Evolutionary conservation across 1,140 invertebrate genomes (phyloP), one percentile per base, ranked within the genome.

Genomic region (Gryon sp.): DNA sequence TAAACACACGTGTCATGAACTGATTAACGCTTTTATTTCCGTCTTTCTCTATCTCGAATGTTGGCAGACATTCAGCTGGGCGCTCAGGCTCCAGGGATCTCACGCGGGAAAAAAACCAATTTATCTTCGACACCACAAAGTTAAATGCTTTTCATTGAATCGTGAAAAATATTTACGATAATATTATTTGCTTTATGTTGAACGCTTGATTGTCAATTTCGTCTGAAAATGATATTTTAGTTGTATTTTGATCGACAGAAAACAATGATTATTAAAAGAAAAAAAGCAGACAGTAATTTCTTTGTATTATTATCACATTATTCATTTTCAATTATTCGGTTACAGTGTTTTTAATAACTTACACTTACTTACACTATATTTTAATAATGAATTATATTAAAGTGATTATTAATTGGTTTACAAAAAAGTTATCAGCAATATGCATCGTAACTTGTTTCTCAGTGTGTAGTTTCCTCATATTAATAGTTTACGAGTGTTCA

Each of bases 1-100:
- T 70, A 76, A 76, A 76, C 59, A 76, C 43, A 65, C 50, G 74
- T 66, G 65, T 70, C 74, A 76, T 60, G 65, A 57, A 70, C 59
- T 70, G 65, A 76, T 70, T 76, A 76, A 70, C 65, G 53, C 66
- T 50, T 43, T 63, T 65, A 70, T 65, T 76, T 62, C 53, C 55
- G 55, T 75, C 50, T 60, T 70, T 70, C 52, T 76, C 59, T 50
- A 53, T 45, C 50, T 9, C 14, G 9, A 55, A 19, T 57, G 43
- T 48, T 76, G 63, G 57, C 73, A 65, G 50, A 19, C 24, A 40
- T 45, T 55, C 62, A 75, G 38, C 34, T 50, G 9, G 7, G 6
- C 18, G 46, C 7, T 24, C 59, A 59, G 46, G 11, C 40, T 59
- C 53, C 52, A 65, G 43, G 20, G 43, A 22, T 7, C 12, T 15